A percentile compares a stretch with the other conserved stretches of the same genome.
Evolutionary conservation across 2,797 vertebrate species (phyloP).

Genomic region (Sternarchorhynchus goeldii): DNA sequence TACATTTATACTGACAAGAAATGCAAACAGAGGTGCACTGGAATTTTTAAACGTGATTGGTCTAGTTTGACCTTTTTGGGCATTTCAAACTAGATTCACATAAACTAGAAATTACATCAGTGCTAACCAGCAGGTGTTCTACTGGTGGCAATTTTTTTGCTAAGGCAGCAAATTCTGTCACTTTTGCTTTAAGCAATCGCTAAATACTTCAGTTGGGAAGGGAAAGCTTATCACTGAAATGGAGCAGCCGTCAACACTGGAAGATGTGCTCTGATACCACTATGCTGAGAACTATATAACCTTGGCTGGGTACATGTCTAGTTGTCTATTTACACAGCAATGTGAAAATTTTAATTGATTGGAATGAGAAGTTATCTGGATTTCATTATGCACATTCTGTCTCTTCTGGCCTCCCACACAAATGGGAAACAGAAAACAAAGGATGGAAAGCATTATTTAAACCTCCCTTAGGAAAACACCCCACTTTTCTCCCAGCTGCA

Average conservation of each 20-base stretch:
- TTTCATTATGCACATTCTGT: neutral
- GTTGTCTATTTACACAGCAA: neutral
- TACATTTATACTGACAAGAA: neutral
- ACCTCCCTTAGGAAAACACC: slow-evolving; percentile 14
- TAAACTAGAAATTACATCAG: slow-evolving; percentile 23
- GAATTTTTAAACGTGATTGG: slow-evolving; percentile 16
- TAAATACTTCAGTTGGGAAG: slow-evolving; percentile 8
- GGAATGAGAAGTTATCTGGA: neutral
- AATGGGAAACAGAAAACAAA: slow-evolving; percentile 12
- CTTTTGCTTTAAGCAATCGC: neutral
- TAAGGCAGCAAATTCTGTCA: slow-evolving; percentile 22
- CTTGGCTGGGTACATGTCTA: no score
- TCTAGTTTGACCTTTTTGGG: neutral
- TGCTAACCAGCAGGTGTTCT: neutral
- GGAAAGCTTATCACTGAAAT: neutral
- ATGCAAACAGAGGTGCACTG: neutral
- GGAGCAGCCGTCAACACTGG: neutral
- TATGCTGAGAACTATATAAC: no score
- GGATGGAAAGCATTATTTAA: slow-evolving; percentile 22
- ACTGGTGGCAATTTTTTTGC: slow-evolving; percentile 24
- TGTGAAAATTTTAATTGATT: slow-evolving; percentile 4
- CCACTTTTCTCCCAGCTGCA: slow-evolving; percentile 24
- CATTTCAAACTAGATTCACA: slow-evolving; percentile 15
- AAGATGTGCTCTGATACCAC: neutral
- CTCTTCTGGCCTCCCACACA: slow-evolving; percentile 9